Evolutionary conservation across 1,140 invertebrate species (phyloP).

Genomic region (Papilio xuthus): DNA sequence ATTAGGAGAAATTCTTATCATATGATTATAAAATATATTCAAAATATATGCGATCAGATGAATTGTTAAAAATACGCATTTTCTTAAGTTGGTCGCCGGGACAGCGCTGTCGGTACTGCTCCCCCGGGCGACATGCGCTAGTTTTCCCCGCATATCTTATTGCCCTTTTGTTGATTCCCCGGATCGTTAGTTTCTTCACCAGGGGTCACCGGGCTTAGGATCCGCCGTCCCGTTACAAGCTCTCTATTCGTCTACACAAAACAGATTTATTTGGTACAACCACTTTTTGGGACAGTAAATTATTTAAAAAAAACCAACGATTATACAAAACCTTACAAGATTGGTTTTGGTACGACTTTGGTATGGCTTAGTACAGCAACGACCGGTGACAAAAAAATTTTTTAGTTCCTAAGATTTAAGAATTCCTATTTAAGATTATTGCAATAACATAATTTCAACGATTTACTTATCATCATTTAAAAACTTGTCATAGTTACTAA

Average conservation of each 20-base stretch:
- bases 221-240: constrained; percentile 36
- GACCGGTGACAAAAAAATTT: too few species aligned
- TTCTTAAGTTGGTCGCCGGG: constrained; percentile 58
- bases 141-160: constrained; percentile 82
- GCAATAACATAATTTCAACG: too few species aligned
- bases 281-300: not conserved
- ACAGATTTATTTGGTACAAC: constrained; percentile 31
- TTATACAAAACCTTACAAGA: too few species aligned
- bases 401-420: not conserved
- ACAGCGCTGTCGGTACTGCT: constrained; percentile 51
- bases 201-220: constrained; percentile 60
- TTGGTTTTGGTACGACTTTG: too few species aligned
- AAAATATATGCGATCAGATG: constrained; percentile 48
- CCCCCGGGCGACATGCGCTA: constrained; percentile 76
- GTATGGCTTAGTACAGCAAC: too few species aligned
- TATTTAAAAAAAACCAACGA: too few species aligned
- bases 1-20: too few species aligned
- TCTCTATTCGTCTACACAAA: constrained; percentile 36
- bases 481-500: too few species aligned
- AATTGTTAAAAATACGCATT: constrained; percentile 54
- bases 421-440: too few species aligned
- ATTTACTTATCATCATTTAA: too few species aligned
- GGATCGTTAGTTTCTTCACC: constrained; percentile 81
- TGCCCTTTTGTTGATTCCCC: constrained; percentile 80
- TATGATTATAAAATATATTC: not conserved